phyloP scores from a whole-genome alignment of 2,888 invertebrate genomes.

The Nebria brevicollis region DNA sequence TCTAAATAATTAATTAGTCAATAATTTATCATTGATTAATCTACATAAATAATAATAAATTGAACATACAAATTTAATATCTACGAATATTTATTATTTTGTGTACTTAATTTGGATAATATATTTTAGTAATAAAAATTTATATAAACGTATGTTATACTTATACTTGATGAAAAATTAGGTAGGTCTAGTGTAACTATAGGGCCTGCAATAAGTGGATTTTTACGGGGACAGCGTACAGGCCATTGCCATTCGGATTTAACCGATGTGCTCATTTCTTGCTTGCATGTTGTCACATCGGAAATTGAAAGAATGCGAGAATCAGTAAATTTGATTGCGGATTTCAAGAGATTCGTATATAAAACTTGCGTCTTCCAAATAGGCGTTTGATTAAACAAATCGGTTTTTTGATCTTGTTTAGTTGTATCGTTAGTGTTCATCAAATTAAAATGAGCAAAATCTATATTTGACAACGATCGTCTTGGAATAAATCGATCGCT shows the following conservation, averaged over 20 bases:
- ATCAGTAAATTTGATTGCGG: conserved; percentile 23
- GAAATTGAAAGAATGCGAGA: conserved; percentile 10
- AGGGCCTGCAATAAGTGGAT: background rate
- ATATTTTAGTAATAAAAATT: no score
- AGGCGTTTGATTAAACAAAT: conserved; percentile 27
- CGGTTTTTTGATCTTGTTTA: conserved; percentile 11
- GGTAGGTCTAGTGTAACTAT: background rate
- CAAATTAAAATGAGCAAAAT: conserved; percentile 29
- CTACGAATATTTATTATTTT: no score
- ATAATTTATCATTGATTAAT: background rate
- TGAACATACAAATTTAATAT: background rate
- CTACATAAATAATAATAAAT: background rate
- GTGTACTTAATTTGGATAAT: no score
- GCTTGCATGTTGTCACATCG: background rate
- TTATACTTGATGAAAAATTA: background rate
- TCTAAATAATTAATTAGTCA: background rate
- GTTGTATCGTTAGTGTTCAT: background rate
- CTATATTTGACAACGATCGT: conserved; percentile 4
- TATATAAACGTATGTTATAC: background rate
- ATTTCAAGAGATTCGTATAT: conserved; percentile 25
- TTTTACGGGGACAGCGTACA: conserved; percentile 2
- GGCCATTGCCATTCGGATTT: background rate
- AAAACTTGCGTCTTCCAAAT: background rate
- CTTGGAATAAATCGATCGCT: conserved; percentile 34
- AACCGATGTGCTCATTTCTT: background rate